Conservation (phyloP, 2,113 vertebrate species). For the Lepus americanus region DNA sequence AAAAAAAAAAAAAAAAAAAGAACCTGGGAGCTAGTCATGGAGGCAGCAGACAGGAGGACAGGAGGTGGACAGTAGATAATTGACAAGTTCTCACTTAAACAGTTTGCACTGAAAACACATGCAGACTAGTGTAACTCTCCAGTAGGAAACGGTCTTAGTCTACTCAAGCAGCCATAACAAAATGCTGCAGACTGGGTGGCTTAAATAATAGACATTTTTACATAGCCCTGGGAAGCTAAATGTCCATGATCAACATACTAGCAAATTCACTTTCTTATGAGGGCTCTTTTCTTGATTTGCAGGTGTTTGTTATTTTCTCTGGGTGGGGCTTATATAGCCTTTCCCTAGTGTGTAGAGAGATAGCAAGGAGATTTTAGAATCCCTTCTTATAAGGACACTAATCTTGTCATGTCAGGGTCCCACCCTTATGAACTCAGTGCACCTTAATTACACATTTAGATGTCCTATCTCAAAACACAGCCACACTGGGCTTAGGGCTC, state of each 20-base stretch:
- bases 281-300: not conserved
- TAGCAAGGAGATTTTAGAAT: not conserved
- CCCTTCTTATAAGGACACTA: not conserved
- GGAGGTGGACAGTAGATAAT: not conserved
- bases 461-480: not conserved
- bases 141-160: not conserved
- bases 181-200: not conserved
- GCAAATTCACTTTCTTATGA: not conserved
- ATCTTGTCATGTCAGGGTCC: not conserved
- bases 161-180: not conserved
- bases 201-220: not conserved
- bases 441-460: not conserved
- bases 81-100: not conserved
- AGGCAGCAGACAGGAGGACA: not conserved
- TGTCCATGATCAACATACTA: not conserved
- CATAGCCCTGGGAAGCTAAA: not conserved
- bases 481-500: not conserved
- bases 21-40: not conserved
- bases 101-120: not conserved
- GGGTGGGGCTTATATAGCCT: not conserved
- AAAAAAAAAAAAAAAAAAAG: too few species aligned
- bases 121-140: not conserved
- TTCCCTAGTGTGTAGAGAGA: not conserved
- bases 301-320: not conserved
- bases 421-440: not conserved